Evolutionary conservation across 2,797 vertebrate species (phyloP).

Genomic region (Eulemur albifrons): DNA sequence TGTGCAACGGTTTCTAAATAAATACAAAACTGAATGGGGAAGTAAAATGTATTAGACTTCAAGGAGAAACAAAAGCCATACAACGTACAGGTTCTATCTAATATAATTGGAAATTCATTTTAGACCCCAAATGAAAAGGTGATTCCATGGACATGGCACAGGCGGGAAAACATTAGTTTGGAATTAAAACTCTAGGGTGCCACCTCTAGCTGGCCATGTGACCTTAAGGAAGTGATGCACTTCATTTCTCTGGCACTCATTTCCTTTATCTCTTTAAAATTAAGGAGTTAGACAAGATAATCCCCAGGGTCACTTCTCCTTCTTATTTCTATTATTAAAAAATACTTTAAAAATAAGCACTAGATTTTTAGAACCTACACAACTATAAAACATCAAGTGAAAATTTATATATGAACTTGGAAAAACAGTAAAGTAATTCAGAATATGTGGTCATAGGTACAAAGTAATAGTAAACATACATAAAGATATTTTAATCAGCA

Average conservation of each 20-base stretch:
- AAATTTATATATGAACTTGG: not conserved
- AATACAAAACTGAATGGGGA: slow-evolving; percentile 53
- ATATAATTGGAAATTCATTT: slow-evolving; percentile 13
- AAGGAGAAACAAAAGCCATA: slow-evolving; percentile 6
- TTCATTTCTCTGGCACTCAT: not conserved
- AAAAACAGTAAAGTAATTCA: not conserved
- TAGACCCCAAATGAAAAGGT: slow-evolving; percentile 20
- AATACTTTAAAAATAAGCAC: not conserved
- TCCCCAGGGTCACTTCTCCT: not conserved
- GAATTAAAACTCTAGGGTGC: not conserved
- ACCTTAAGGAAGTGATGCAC: not conserved
- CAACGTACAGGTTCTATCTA: slow-evolving; percentile 30
- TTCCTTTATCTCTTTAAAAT: slow-evolving; percentile 45
- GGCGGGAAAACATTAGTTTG: not conserved
- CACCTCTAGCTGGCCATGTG: not conserved
- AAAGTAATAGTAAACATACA: slow-evolving; percentile 37
- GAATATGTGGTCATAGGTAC: not conserved
- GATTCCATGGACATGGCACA: not conserved
- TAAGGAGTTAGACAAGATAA: slow-evolving; percentile 20
- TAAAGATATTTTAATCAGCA: slow-evolving; percentile 62
- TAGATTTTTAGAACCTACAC: not conserved
- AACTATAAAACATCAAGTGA: not conserved
- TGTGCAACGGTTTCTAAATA: slow-evolving; percentile 43
- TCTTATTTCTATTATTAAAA: slow-evolving; percentile 3
- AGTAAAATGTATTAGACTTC: slow-evolving; percentile 59